These are phyloP conservation scores for Dipodomys merriami DNA, from an alignment of 2,113 vertebrate genomes.

Conservation along the genomic window DNA sequence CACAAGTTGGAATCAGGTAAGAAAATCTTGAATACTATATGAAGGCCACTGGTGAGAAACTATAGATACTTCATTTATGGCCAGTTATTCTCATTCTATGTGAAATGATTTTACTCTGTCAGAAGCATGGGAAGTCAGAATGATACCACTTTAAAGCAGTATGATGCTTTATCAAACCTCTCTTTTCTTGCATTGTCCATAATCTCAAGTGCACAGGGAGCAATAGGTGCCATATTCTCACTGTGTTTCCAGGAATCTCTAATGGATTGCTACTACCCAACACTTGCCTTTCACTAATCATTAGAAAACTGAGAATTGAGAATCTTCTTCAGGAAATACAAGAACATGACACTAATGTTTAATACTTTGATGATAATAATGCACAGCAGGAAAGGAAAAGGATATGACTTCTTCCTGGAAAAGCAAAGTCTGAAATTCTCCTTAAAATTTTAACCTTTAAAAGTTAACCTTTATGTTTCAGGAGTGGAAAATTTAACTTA, in stretches of 20 bases:
- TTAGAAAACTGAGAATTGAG: neutral
- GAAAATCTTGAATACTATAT: too few species aligned
- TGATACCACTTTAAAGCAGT: neutral
- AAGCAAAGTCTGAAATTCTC: neutral
- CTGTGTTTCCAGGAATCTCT: neutral
- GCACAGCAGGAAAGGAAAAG: neutral
- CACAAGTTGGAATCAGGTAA: too few species aligned
- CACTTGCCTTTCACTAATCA: neutral
- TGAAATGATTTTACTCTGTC: neutral
- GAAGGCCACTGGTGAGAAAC: too few species aligned
- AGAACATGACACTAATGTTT: neutral
- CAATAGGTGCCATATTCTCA: neutral
- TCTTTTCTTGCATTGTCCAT: too few species aligned
- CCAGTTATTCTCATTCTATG: neutral
- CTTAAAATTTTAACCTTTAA: constrained; percentile 23
- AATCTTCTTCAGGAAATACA: neutral
- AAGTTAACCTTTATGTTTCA: constrained; percentile 22
- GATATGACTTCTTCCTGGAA: neutral
- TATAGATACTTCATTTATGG: too few species aligned
- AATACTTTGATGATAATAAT: neutral
- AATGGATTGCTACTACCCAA: neutral
- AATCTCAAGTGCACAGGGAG: too few species aligned
- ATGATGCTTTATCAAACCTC: too few species aligned
- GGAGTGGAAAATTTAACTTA: constrained; percentile 26
- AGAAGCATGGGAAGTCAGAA: neutral